These are phyloP conservation scores for Myoxocephalus aenaeus DNA, from an alignment of 2,797 vertebrate species.

Conservation along the genomic window DNA sequence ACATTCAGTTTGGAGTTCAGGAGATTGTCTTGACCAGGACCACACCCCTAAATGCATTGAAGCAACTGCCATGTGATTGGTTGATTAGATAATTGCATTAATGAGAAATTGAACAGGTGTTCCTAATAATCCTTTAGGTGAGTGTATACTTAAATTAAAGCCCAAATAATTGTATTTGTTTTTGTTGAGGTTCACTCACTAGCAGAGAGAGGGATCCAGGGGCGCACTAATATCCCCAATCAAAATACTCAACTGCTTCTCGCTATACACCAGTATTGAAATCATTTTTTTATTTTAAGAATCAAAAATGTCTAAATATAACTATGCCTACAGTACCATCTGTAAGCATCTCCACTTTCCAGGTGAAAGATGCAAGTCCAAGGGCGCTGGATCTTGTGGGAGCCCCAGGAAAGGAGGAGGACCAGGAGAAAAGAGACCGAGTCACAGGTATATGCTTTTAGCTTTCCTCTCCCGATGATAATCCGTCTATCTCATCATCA, in stretches of 20 bases:
- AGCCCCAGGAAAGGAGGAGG: slow-evolving; percentile 50
- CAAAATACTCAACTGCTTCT: slow-evolving; percentile 45
- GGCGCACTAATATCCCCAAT: slow-evolving; percentile 38
- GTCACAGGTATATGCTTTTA: slow-evolving; percentile 67
- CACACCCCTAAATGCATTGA: no score
- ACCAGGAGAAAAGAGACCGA: slow-evolving; percentile 38
- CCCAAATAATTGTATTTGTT: slow-evolving; percentile 14
- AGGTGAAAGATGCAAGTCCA: slow-evolving; percentile 47
- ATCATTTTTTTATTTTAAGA: slow-evolving; percentile 53
- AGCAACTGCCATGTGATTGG: no score
- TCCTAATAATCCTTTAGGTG: no score
- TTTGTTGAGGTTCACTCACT: slow-evolving; percentile 40
- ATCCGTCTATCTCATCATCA: slow-evolving; percentile 94
- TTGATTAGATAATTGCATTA: no score
- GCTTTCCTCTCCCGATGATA: slow-evolving; percentile 96
- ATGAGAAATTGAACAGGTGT: no score
- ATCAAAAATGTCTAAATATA: slow-evolving; percentile 52
- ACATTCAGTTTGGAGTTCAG: no score
- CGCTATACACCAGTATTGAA: slow-evolving; percentile 33
- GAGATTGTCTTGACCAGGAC: no score
- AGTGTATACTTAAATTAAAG: slow-evolving; percentile 56
- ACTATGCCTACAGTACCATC: slow-evolving; percentile 52
- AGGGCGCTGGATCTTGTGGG: slow-evolving; percentile 47
- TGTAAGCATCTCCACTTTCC: slow-evolving; percentile 60
- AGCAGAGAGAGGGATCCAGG: slow-evolving; percentile 18